Base-by-base conservation (phyloP, 2,113 vertebrate genomes). In the Noctilio leporinus region DNA sequence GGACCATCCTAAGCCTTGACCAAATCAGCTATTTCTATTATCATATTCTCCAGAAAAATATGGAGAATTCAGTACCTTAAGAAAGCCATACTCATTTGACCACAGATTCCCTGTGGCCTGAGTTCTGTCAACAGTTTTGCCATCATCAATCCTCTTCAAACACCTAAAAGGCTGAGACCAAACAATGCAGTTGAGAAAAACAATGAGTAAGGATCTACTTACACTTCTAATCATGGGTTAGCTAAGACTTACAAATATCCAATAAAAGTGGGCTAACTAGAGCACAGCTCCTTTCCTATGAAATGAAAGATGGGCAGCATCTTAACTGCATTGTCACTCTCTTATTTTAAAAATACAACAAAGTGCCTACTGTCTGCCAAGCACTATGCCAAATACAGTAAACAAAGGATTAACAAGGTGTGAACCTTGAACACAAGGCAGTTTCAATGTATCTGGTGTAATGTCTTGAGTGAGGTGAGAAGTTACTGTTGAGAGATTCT, bases 81-180 rank as follows among this genome's bases (percentile, higher is more conserved):
- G 47, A 80, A 64, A 87, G 55, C 33, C 51, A 89, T 47, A 65
- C 7, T 47, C 75, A 59, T 76, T 7, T 72, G 84, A 72, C 26
- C 93, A 89, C 75, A 80, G 4, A 53, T 17, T 77, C 64, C 84
- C 87, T 53, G 76, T 80, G 84, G 91, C 91, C 55, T 22, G 38
- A 82, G 73, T 76, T 49, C 72, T n/a, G 45, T 82, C 69, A 89
- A 55, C 89, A 91, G 70, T 78, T 93, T 86, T 40, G 70, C 65
- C 47, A 45, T 70, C 75, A 80, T 67, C 92, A 75, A 55, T 81
- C 57, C 76, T 96, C 85, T 80, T 89, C 84, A 95, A 96, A 93
- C 22, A 86, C 67, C 33, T 76, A 82, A 81, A 62, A 89, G 78
- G 67, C 57, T 73, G 35, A 92, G 47, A 67, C 73, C 65, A 88